A percentile compares a stretch with the other conserved stretches of the same genome.
phyloP scores from a whole-genome alignment of 1,140 invertebrate genomes.

The Cyrtorhinus lividipennis region DNA sequence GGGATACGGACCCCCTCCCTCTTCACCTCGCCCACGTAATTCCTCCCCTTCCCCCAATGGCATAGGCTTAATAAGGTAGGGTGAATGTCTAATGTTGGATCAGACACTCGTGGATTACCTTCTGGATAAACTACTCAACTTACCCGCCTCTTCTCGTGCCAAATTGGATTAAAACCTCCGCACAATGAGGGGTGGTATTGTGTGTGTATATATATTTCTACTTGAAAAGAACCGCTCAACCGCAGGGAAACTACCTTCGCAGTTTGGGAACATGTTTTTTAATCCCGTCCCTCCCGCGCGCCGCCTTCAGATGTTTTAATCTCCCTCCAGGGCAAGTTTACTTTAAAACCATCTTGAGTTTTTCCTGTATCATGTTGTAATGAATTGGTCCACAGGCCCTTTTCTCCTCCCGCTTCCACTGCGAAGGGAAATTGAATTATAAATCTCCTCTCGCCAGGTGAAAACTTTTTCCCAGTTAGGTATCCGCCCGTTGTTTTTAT shows the following conservation, averaged over 20 bases:
- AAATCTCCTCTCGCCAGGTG: background rate
- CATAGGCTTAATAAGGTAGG: background rate
- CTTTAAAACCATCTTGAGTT: background rate
- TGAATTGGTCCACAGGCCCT: background rate
- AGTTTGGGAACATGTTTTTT: background rate
- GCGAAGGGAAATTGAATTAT: background rate
- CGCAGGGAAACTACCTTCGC: background rate
- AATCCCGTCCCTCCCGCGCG: background rate
- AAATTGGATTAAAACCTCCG: background rate
- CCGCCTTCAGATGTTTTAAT: background rate
- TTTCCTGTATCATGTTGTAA: background rate
- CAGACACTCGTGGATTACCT: background rate
- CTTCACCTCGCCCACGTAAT: too few relatives aligned
- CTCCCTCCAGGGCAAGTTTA: background rate
- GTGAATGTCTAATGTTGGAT: background rate
- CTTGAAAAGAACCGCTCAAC: background rate
- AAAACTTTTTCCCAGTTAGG: background rate
- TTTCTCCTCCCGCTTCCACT: background rate
- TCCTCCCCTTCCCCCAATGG: too few relatives aligned
- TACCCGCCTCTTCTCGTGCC: background rate
- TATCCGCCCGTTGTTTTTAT: background rate
- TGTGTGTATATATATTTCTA: too few relatives aligned
- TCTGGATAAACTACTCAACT: background rate
- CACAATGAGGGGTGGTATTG: too few relatives aligned
- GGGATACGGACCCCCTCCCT: background rate